Base-by-base conservation (phyloP, 1,140 invertebrate species). In the Copidosoma floridanum region DNA sequence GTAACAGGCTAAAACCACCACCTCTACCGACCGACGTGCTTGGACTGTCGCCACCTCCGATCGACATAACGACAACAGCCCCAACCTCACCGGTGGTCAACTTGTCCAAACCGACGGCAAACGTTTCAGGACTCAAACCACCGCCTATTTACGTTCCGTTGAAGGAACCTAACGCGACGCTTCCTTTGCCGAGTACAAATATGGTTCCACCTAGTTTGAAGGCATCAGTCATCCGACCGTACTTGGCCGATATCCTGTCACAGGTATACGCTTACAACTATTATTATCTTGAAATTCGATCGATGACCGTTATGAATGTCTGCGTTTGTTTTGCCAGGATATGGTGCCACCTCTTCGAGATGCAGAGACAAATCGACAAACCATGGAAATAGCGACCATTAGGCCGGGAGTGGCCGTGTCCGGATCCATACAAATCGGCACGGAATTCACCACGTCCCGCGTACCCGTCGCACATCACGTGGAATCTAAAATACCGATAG, bases 401-500 rank as follows among this genome's bases (percentile, higher is more conserved):
- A 70, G 73, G 59, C 74, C 74, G 57, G 65, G 71, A 12, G 67
- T 78, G 5, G 71, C 71, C 1, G 71, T 78, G n/a, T 75, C 77
- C 5, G 76, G 76, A 23, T 80, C 78, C 0, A 79, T 80, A 40
- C 77, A 80, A 61, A 81, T 80, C 60, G 78, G 72, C 0, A 78
- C 79, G n/a, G 76, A 76, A 3, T 72, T 78, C 2, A 73, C 76
- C 20, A 79, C 73, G 11, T 80, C 78, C 12, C 76, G 78, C 54
- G 75, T 78, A 50, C 76, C 78, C 24, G 74, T 78, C 1, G 68
- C 78, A 12, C 76, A 79, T 20, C 75, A 80, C 40, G 68, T 78
- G 0, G 78, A 81, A 60, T 78, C 78, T 0, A 79, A 77, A 48
- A 80, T 80, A 32, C 77, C 79, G 4, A 79, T 80, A 29, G 71